A percentile compares a stretch with the other conserved stretches of the same genome.
Evolutionary conservation across 2,113 vertebrate species (phyloP).

Genomic region (Acanthisitta chloris): DNA sequence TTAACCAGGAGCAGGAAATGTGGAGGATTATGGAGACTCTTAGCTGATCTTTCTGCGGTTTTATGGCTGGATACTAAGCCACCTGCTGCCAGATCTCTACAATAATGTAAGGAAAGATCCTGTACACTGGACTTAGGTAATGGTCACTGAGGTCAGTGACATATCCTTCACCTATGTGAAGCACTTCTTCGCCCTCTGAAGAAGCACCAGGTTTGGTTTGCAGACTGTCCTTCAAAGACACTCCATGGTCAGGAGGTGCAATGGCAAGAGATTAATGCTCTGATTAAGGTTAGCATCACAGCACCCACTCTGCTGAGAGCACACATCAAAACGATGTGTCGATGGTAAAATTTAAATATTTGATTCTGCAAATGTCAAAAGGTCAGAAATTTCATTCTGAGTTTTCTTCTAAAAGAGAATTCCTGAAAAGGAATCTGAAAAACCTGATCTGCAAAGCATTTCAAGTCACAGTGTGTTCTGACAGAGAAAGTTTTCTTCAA

Average conservation of each 20-base stretch:
- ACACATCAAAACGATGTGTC: neutral
- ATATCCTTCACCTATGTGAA: neutral
- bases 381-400: neutral
- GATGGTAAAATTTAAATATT: neutral
- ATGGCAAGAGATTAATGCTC: neutral
- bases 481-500: neutral
- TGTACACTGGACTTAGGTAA: neutral
- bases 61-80: neutral
- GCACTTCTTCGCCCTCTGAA: neutral
- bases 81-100: neutral
- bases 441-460: neutral
- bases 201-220: neutral
- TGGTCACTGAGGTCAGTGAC: neutral
- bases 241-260: neutral
- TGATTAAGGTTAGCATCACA: neutral
- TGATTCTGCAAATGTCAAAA: neutral
- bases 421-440: neutral
- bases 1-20: neutral
- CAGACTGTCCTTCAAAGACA: neutral
- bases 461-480: neutral
- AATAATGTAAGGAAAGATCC: neutral
- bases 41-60: neutral
- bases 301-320: neutral
- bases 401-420: neutral
- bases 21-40: neutral